Base-by-base conservation (phyloP, 2,888 invertebrate species). In the Spialia ferax region DNA sequence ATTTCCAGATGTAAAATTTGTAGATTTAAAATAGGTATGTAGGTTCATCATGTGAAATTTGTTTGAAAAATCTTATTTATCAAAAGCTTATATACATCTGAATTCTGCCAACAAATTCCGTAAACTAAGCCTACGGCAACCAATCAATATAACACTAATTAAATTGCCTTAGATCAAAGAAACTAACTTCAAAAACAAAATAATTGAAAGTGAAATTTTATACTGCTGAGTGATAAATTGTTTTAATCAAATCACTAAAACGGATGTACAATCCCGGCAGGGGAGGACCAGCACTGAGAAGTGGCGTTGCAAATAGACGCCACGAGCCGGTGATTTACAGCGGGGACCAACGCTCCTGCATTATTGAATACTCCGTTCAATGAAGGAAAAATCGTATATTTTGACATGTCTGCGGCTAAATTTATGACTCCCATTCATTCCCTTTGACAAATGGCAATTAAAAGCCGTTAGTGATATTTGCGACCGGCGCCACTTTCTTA, bases 361-460 rank as follows among this genome's bases (percentile, higher is more conserved):
- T 89, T 91, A 91, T 91, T 90, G 89, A 92, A 91, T 87, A 86
- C 86, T 83, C 79, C 79, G 77, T 83, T 84, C 86, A 83, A 81
- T 87, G 82, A 85, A 87, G 89, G 91, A 90, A 89, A 89, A 89
- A 86, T 89, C 88, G 86, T 86, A 87, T 84, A 88, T 91, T 90
- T 89, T 91, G 87, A 90, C 84, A 77, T 85, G 79, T 74, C 80
- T 78, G 79, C 76, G 79, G 78, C 74, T 71, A 75, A 87, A 91
- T 92, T 91, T 91, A 91, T 87, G 82, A 83, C 83, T 81, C 78
- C 82, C 86, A 87, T 88, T 88, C 84, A 83, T 87, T 83, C 80
- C 69, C 71, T 78, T 77, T 86, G 83, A 85, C 85, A 83, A 85
- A 84, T 82, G 84, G 82, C 86, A 90, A 90, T 90, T 91, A 88